Conservation (phyloP, 2,888 invertebrate genomes). For the Ichneumoninae sp. region DNA sequence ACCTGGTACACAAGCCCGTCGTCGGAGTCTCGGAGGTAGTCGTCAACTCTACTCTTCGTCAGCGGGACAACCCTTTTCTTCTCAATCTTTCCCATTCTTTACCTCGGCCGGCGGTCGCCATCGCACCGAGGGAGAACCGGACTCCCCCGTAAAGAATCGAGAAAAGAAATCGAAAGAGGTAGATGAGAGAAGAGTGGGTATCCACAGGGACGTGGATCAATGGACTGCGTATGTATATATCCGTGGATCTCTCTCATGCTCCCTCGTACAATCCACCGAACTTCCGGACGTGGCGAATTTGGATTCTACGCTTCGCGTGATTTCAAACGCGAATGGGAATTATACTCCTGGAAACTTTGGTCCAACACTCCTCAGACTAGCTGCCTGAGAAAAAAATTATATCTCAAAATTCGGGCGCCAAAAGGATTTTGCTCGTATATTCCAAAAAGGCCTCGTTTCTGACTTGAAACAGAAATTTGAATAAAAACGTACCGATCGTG, state of each 20-base stretch:
- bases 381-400: constrained; percentile 24
- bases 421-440: background rate
- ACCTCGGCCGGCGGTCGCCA: constrained; percentile 17
- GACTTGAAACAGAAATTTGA: constrained; percentile 52
- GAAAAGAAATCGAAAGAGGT: constrained; percentile 40
- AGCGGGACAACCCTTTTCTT: constrained; percentile 65
- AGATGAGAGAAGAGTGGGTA: constrained; percentile 23
- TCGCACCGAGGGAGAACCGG: constrained; percentile 22
- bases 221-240: constrained; percentile 38
- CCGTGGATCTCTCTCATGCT: background rate
- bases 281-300: constrained; percentile 63
- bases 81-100: constrained; percentile 55
- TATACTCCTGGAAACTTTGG: constrained; percentile 27
- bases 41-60: constrained; percentile 53
- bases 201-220: constrained; percentile 51
- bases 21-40: constrained; percentile 6
- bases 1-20: constrained; percentile 50
- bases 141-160: constrained; percentile 53
- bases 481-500: constrained; percentile 48
- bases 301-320: constrained; percentile 56
- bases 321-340: constrained; percentile 45
- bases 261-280: constrained; percentile 28
- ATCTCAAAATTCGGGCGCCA: constrained; percentile 7
- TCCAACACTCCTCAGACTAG: background rate
- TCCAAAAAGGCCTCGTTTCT: background rate